These are phyloP conservation scores for Nansenia antarctica DNA, from an alignment of 2,113 vertebrate species.

Conservation along the genomic window DNA sequence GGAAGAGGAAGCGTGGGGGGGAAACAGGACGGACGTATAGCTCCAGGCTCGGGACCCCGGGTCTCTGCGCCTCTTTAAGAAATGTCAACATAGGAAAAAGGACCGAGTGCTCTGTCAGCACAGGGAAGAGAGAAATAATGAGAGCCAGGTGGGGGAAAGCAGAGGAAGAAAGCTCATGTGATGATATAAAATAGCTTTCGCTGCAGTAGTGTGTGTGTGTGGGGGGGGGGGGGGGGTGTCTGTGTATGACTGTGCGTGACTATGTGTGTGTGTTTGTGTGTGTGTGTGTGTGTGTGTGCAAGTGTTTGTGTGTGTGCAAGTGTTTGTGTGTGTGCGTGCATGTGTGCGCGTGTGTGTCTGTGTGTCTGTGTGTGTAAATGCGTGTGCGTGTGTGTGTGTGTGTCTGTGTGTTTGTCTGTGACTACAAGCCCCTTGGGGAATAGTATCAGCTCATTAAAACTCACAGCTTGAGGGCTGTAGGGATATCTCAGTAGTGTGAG, in stretches of 20 bases:
- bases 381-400: background rate
- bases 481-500: conserved; percentile 6
- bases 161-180: conserved; percentile 32
- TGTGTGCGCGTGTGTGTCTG: background rate
- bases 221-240: too few relatives aligned
- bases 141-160: conserved; percentile 21
- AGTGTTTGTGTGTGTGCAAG: background rate
- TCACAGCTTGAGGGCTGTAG: background rate
- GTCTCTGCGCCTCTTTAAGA: conserved; percentile 57
- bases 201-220: conserved; percentile 1
- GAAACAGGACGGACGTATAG: background rate
- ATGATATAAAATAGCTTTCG: conserved; percentile 37
- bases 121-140: conserved; percentile 30
- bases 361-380: background rate
- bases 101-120: conserved; percentile 25
- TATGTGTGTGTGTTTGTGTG: background rate
- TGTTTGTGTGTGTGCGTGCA: too few relatives aligned
- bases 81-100: conserved; percentile 57
- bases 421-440: background rate
- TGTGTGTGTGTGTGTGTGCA: background rate
- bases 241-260: conserved; percentile 1
- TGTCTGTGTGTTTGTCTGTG: too few relatives aligned
- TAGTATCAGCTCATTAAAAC: conserved; percentile 5
- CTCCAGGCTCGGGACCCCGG: conserved; percentile 9
- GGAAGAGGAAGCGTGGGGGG: conserved; percentile 8